A percentile compares a stretch with the other conserved stretches of the same genome.
These are phyloP conservation scores for Orthonevra nobilis DNA, from an alignment of 2,888 invertebrate species.

Conservation along the genomic window DNA sequence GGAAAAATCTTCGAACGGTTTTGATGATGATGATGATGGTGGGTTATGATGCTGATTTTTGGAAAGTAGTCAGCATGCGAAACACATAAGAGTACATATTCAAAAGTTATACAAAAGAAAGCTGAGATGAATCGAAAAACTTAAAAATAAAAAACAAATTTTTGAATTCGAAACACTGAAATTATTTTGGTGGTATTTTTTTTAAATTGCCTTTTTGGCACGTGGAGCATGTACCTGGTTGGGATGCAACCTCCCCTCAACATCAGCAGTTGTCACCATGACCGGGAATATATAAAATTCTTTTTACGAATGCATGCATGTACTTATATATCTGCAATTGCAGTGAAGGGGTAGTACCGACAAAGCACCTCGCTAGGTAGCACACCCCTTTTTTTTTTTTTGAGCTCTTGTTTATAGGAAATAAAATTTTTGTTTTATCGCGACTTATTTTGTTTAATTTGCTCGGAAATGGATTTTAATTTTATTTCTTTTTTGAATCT, in stretches of 20 bases:
- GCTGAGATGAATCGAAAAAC: conserved; percentile 12
- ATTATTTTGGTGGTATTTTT: no score
- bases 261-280: conserved; percentile 49
- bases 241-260: conserved; percentile 30
- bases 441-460: conserved; percentile 66
- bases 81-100: conserved; percentile 23
- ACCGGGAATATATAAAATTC: conserved; percentile 52
- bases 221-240: conserved; percentile 36
- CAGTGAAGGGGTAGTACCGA: conserved; percentile 6
- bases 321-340: conserved; percentile 28
- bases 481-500: no score
- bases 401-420: conserved; percentile 34
- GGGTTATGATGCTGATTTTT: conserved; percentile 60
- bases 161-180: conserved; percentile 54
- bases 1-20: no score
- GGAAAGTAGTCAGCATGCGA: conserved; percentile 61
- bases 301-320: conserved; percentile 47
- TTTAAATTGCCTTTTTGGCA: conserved; percentile 67
- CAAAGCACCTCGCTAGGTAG: no score
- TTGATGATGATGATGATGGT: conserved; percentile 11
- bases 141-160: conserved; percentile 6
- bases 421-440: conserved; percentile 46
- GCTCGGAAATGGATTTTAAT: not conserved
- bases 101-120: conserved; percentile 15
- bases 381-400: conserved; percentile 57